Evolutionary conservation across 2,113 vertebrate species (phyloP).

Genomic region (Chroicocephalus ridibundus): DNA sequence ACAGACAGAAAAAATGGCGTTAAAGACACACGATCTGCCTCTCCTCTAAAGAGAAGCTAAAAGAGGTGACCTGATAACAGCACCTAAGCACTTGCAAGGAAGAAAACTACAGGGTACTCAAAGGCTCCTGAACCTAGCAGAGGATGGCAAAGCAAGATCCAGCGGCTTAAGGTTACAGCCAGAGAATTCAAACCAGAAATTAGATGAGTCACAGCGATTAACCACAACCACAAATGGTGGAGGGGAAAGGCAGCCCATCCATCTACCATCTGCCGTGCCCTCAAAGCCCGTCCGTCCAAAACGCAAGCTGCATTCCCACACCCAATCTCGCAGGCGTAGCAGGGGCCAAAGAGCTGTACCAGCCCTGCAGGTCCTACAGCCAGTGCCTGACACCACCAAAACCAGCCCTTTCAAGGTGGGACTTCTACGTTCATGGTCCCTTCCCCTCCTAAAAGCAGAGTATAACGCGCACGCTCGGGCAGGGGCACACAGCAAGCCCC

Average conservation of each 20-base stretch:
- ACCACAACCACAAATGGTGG: not conserved
- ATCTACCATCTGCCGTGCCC: not conserved
- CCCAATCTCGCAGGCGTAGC: too few species aligned
- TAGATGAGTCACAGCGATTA: not conserved
- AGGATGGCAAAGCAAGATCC: not conserved
- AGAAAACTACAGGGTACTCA: not conserved
- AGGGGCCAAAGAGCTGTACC: not conserved
- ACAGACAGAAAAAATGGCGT: not conserved
- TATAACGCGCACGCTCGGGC: rapidly evolving
- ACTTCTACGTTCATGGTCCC: rapidly evolving
- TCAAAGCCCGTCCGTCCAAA: not conserved
- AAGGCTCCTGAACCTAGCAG: not conserved
- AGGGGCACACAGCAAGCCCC: not conserved
- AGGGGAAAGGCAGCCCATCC: not conserved
- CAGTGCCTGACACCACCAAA: not conserved
- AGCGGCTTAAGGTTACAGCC: not conserved
- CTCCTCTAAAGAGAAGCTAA: not conserved
- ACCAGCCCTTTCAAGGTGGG: not conserved
- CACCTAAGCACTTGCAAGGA: not conserved
- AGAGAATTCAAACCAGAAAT: not conserved
- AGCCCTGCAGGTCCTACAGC: not conserved
- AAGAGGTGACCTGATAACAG: not conserved
- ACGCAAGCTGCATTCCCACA: not conserved
- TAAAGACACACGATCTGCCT: not conserved
- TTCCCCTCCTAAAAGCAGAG: not conserved